Evolutionary conservation across 2,113 vertebrate genomes (phyloP), one percentile per base, ranked within the genome.

Genomic region (Propithecus coquereli): DNA sequence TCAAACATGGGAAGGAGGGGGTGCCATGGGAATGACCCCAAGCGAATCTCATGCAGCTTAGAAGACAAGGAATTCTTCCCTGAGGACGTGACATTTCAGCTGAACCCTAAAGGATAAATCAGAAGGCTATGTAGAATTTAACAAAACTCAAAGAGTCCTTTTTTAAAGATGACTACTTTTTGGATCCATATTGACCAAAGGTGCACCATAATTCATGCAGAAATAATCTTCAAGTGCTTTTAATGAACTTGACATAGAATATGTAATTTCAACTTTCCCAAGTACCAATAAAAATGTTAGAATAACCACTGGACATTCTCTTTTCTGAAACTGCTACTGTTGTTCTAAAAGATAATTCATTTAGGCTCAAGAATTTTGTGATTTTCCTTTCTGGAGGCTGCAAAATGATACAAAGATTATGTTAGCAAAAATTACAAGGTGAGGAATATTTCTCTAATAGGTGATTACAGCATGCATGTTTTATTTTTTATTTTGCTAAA

Each of bases 401-500:
- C 16, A 92, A 87, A 92, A 86, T 74, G 57, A 68, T 65, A n/a
- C 59, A 79, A 66, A 91, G 68, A 77, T 91, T 76, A 76, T 70
- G 17, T 45, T 43, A 81, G 54, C 37, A 86, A 94, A 87, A 71
- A 88, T 89, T 85, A 61, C 47, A 91, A 91, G 52, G 12, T 32
- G 6, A 97, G 57, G 18, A 76, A 37, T 43, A 23, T 71, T 90
- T 87, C n/a, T 94, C 45, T 45, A 93, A 32, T 52, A 73, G 32
- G 13, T 88, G 57, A 77, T 91, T 77, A 92, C 34, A 71, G 40
- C 50, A 43, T 40, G 6, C 10, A 83, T 65, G 17, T 74, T 92
- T 94, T 94, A 70, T 68, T 80, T 95, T 76, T 80, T 71, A 52
- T 83, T 95, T 89, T 34, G 50, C 70, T 94, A 77, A 87, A 91